These are phyloP conservation scores for Phrynocephalus versicolor DNA, from an alignment of 2,113 vertebrate species.

Conservation along the genomic window DNA sequence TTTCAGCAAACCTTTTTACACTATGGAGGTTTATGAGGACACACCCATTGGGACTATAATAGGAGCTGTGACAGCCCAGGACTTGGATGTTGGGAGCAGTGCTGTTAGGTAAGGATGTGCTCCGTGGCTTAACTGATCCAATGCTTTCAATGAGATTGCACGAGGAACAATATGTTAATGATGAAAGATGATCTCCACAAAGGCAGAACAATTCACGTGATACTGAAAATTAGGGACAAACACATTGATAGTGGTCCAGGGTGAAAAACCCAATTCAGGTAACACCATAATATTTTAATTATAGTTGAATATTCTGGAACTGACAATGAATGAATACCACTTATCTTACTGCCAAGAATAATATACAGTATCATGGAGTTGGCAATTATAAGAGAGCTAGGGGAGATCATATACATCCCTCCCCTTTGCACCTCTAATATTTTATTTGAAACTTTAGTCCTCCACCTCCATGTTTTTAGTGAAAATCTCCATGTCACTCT, in stretches of 20 bases:
- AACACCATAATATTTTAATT: neutral
- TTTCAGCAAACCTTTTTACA: conserved; percentile 90
- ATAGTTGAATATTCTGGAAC: neutral
- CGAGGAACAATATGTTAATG: neutral
- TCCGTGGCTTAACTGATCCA: neutral
- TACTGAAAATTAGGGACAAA: neutral
- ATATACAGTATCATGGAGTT: too few relatives aligned
- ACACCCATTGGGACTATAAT: conserved; percentile 93
- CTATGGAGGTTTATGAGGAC: conserved; percentile 97
- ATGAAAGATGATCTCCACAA: neutral
- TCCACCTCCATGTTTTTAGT: too few relatives aligned
- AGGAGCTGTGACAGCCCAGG: conserved; percentile 94
- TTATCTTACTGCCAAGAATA: too few relatives aligned
- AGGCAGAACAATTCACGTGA: neutral
- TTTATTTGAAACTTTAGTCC: too few relatives aligned
- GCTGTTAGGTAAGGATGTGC: conserved; percentile 82
- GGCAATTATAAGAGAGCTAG: too few relatives aligned
- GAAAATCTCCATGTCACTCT: too few relatives aligned
- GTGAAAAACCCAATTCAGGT: neutral
- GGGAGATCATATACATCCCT: too few relatives aligned
- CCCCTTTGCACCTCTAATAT: too few relatives aligned
- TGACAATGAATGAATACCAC: too few relatives aligned
- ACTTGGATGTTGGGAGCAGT: conserved; percentile 92
- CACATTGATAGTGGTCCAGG: neutral
- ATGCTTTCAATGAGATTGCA: fast-evolving